A percentile compares a stretch with the other conserved stretches of the same genome.
These are phyloP conservation scores for Mastacembelus armatus DNA, from an alignment of 2,797 vertebrate genomes.

Conservation along the genomic window DNA sequence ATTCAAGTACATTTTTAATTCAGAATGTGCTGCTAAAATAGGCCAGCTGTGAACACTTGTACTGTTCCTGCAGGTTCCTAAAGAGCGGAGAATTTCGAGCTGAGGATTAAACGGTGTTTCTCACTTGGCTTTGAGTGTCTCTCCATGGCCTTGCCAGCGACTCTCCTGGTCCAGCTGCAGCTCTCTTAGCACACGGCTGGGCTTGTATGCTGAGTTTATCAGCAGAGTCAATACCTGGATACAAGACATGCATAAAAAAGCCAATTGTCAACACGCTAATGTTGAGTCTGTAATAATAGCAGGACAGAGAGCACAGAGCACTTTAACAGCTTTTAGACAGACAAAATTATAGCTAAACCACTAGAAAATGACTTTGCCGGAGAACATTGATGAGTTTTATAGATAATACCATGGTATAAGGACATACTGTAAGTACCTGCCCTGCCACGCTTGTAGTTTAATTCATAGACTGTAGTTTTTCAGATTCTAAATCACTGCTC, in stretches of 20 bases:
- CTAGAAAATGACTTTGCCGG: too few species aligned
- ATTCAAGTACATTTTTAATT: constrained; percentile 41
- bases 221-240: constrained; percentile 93
- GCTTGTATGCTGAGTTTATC: constrained; percentile 98
- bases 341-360: too few species aligned
- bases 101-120: constrained; percentile 48
- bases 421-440: too few species aligned
- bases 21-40: constrained; percentile 23
- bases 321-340: too few species aligned
- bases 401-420: too few species aligned
- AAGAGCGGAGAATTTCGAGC: constrained; percentile 22
- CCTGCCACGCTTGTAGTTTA: too few species aligned
- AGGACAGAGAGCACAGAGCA: too few species aligned
- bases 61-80: constrained; percentile 41
- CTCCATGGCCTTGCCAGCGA: constrained; percentile 94
- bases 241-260: constrained; percentile 30
- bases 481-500: too few species aligned
- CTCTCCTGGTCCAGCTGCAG: constrained; percentile 97
- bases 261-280: too few species aligned
- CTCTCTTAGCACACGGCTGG: constrained; percentile 95
- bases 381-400: too few species aligned
- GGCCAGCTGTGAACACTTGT: constrained; percentile 52
- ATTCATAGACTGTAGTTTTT: too few species aligned
- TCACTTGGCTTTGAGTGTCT: constrained; percentile 99
- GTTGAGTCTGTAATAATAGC: too few species aligned